Evolutionary conservation across 2,888 invertebrate species (phyloP).

Genomic region (Melanchra persicariae): DNA sequence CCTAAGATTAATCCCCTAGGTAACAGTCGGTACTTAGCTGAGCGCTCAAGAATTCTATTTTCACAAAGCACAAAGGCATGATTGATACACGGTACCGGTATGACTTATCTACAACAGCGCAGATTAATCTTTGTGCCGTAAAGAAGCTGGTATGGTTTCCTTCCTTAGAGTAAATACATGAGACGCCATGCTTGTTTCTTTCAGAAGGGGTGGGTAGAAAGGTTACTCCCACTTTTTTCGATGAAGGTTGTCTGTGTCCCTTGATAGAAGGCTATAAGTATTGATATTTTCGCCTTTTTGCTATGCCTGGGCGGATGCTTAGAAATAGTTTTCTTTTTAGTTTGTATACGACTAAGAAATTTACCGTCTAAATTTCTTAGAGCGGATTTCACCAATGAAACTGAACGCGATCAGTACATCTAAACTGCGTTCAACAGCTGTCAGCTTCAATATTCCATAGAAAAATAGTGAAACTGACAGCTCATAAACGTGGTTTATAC

Average conservation of each 20-base stretch:
- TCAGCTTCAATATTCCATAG: no score
- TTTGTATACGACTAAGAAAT: neutral
- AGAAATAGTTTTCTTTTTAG: neutral
- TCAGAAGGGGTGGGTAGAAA: neutral
- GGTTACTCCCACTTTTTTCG: neutral
- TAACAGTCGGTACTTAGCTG: conserved; percentile 4
- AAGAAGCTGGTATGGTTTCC: conserved; percentile 34
- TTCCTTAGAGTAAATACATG: conserved; percentile 21
- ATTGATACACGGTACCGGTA: conserved; percentile 51
- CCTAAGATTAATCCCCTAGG: conserved; percentile 18
- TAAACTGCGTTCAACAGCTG: no score
- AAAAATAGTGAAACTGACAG: no score
- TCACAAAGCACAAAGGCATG: conserved; percentile 53
- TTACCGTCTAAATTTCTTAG: no score
- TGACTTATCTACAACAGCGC: conserved; percentile 53
- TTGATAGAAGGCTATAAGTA: neutral
- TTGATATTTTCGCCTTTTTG: neutral
- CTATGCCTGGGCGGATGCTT: neutral
- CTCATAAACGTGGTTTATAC: no score
- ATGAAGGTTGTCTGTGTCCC: neutral
- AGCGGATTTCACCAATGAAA: no score
- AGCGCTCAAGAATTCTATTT: conserved; percentile 45
- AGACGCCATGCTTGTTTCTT: conserved; percentile 1
- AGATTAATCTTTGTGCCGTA: conserved; percentile 49
- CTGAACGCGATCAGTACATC: no score